These are phyloP conservation scores for Thamnophis elegans DNA, from an alignment of 2,797 vertebrate species.

Conservation along the genomic window DNA sequence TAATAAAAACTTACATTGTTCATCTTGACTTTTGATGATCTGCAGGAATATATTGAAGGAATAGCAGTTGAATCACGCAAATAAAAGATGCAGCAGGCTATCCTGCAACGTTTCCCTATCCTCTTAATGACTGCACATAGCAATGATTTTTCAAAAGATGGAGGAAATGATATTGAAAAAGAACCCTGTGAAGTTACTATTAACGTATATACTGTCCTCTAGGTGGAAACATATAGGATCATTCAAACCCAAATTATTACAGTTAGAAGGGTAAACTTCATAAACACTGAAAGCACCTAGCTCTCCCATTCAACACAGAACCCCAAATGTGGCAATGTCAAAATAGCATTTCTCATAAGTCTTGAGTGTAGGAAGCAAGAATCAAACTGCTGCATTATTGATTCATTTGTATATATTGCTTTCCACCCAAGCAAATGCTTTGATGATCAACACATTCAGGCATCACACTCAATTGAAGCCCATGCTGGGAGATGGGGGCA, in stretches of 20 bases:
- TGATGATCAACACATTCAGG: background rate
- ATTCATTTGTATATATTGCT: background rate
- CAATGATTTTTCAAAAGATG: background rate
- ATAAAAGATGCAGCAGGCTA: background rate
- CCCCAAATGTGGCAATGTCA: background rate
- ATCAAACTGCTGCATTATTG: background rate
- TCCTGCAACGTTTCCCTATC: background rate
- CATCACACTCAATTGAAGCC: background rate
- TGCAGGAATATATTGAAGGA: background rate
- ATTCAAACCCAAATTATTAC: conserved; percentile 12
- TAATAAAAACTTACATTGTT: background rate
- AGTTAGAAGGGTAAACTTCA: conserved; percentile 8
- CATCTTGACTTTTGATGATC: background rate
- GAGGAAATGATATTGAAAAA: background rate
- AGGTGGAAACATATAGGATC: background rate
- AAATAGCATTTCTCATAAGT: conserved; percentile 4
- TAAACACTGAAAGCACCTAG: background rate
- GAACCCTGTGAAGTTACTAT: background rate
- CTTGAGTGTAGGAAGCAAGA: conserved; percentile 13
- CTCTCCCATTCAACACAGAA: background rate
- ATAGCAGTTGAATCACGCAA: background rate
- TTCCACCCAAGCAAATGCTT: background rate
- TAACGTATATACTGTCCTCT: background rate
- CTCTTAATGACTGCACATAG: background rate
- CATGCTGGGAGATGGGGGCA: background rate